These are phyloP conservation scores for Mixornis gularis DNA, from an alignment of 2,113 vertebrate genomes.

Conservation along the genomic window DNA sequence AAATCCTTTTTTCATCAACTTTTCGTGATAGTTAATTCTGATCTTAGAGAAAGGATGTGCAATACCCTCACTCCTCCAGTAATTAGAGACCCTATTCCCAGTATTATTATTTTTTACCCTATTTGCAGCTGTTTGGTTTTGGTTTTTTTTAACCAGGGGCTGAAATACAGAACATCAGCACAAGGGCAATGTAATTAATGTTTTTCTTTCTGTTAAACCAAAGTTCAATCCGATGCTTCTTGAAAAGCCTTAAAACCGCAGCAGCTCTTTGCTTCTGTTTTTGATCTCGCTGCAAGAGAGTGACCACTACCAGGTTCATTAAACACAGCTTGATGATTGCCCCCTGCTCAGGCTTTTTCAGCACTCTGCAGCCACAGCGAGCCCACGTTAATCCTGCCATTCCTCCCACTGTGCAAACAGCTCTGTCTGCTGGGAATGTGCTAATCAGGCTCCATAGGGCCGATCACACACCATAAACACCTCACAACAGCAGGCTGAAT, in stretches of 20 bases:
- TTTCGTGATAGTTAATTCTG: background rate
- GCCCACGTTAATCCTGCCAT: background rate
- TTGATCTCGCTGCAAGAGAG: background rate
- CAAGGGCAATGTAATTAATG: background rate
- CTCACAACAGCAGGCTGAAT: background rate
- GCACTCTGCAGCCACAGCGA: background rate
- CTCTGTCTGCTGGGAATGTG: background rate
- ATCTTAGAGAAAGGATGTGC: background rate
- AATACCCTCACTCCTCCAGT: background rate
- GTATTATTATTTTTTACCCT: background rate
- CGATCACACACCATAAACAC: background rate
- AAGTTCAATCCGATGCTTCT: background rate
- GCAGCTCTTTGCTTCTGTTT: background rate
- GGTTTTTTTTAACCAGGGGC: background rate
- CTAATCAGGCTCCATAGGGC: conserved; percentile 1
- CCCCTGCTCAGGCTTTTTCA: background rate
- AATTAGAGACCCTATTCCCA: background rate
- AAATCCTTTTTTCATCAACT: background rate
- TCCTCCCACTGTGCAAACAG: background rate
- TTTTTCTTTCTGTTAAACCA: background rate
- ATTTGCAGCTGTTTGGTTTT: background rate
- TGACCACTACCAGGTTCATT: background rate
- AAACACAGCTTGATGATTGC: background rate
- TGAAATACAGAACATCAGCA: background rate
- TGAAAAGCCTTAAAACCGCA: background rate